Percentiles rank a stretch among this genome's conserved stretches.
These are phyloP conservation scores for Siderastrea radians DNA, from an alignment of 92 coral and sea anemone species.

Conservation along the genomic window DNA sequence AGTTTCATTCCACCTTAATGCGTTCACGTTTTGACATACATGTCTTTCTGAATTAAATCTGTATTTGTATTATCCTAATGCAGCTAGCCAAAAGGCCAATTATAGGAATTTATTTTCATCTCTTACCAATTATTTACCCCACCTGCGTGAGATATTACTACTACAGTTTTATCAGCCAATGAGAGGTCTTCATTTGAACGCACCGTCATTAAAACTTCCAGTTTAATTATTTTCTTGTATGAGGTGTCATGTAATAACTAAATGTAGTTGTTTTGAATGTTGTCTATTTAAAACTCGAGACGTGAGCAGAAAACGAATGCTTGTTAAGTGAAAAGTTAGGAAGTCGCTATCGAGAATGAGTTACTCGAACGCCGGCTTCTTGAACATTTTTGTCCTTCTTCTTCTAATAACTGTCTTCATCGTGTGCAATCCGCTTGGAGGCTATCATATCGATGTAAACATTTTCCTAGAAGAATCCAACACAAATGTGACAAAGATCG, in stretches of 20 bases:
- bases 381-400: neutral
- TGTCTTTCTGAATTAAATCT: too few relatives aligned
- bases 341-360: neutral
- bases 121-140: neutral
- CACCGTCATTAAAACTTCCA: neutral
- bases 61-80: neutral
- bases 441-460: neutral
- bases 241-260: neutral
- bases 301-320: neutral
- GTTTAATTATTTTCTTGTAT: neutral
- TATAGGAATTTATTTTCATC: neutral
- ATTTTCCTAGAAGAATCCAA: constrained; percentile 1
- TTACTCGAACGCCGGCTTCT: neutral
- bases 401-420: neutral
- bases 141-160: constrained; percentile 14
- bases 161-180: neutral
- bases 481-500: neutral
- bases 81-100: neutral
- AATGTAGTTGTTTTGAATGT: neutral
- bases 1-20: too few relatives aligned
- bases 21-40: too few relatives aligned
- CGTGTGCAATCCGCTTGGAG: constrained; percentile 5
- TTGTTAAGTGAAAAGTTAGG: neutral
- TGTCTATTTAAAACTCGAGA: neutral
- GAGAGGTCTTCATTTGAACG: neutral